Percentiles rank a stretch among this genome's conserved stretches.
Conservation (phyloP, 2,888 invertebrate genomes). For the Tricholauxania praeusta region DNA sequence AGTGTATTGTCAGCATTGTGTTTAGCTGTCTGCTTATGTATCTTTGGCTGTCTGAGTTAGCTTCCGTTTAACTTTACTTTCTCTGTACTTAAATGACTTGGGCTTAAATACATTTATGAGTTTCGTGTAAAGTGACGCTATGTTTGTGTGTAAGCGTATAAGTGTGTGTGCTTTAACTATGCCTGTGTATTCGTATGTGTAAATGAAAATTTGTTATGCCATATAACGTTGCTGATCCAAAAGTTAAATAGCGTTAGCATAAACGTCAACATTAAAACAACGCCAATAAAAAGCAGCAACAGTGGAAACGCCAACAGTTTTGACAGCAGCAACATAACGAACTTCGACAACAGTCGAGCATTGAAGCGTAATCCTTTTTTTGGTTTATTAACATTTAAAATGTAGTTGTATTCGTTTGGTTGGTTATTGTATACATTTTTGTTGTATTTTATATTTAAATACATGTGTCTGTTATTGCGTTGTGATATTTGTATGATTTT, state of each 20-base stretch:
- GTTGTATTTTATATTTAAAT: too few species aligned
- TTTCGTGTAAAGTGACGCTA: neutral
- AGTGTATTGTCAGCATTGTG: too few species aligned
- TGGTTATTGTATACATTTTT: too few species aligned
- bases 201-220: neutral
- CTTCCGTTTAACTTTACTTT: neutral
- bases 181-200: neutral
- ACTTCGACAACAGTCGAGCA: too few species aligned
- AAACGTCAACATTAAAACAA: neutral
- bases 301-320: neutral
- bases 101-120: neutral
- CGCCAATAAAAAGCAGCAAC: neutral
- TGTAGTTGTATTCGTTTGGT: too few species aligned
- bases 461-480: too few species aligned
- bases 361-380: conserved; percentile 20
- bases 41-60: neutral
- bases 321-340: neutral
- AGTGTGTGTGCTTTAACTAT: neutral
- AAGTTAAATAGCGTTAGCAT: neutral
- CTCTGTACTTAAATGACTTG: neutral
- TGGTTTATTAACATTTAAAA: conserved; percentile 13
- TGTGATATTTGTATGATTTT: too few species aligned
- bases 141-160: too few species aligned
- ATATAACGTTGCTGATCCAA: conserved; percentile 6
- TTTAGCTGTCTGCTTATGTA: too few species aligned